Conservation (phyloP, 2,888 invertebrate species). For the Macrophya alboannulata region DNA sequence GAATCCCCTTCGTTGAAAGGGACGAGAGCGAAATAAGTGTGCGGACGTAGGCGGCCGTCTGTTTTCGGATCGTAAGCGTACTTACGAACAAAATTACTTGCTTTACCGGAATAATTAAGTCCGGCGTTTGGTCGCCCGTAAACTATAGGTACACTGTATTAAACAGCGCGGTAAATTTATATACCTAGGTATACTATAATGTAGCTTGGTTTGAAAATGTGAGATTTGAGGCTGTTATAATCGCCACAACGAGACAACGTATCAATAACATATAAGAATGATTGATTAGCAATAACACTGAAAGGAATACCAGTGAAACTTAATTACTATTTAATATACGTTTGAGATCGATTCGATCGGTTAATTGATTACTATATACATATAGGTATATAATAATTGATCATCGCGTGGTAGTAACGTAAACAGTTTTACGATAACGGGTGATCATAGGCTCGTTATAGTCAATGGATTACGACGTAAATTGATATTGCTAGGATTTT, state of each 20-base stretch:
- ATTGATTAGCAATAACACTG: neutral
- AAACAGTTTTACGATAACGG: conserved; percentile 32
- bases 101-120: conserved; percentile 17
- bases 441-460: conserved; percentile 17
- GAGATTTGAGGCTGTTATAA: neutral
- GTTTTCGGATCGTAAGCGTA: conserved; percentile 8
- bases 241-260: neutral
- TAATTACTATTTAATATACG: neutral
- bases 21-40: neutral
- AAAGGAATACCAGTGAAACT: neutral
- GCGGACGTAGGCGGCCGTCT: conserved; percentile 21
- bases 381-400: neutral
- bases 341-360: neutral
- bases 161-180: too few relatives aligned
- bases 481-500: conserved; percentile 42
- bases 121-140: neutral
- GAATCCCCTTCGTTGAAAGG: neutral
- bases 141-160: neutral
- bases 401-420: neutral
- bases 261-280: conserved; percentile 2
- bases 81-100: conserved; percentile 1
- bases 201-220: neutral
- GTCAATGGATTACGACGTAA: neutral
- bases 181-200: neutral
- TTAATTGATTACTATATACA: neutral